Evolutionary conservation across 2,113 vertebrate genomes (phyloP).

Genomic region (Centropus bengalensis): DNA sequence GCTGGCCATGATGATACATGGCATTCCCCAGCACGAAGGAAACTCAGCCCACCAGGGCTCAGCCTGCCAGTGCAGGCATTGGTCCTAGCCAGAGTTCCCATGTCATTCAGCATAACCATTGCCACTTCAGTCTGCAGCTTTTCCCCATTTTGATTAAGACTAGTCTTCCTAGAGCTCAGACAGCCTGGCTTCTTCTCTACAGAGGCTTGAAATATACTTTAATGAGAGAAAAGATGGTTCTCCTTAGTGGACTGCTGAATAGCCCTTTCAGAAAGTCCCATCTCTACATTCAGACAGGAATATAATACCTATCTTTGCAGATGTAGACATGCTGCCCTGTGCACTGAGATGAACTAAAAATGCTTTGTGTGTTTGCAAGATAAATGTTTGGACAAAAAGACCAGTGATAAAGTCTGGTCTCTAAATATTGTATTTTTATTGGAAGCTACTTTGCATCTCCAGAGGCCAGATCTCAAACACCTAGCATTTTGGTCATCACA

Average conservation of each 20-base stretch:
- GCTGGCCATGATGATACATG: background rate
- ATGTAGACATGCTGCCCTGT: background rate
- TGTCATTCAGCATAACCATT: background rate
- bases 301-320: background rate
- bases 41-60: accelerated
- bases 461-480: background rate
- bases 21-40: background rate
- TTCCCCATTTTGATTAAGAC: background rate
- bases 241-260: background rate
- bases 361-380: background rate
- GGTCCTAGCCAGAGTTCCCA: background rate
- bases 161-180: background rate
- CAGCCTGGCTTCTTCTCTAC: background rate
- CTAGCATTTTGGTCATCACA: background rate
- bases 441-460: background rate
- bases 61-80: background rate
- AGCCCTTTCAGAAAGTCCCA: background rate
- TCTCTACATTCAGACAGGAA: background rate
- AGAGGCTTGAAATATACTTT: background rate
- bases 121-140: background rate
- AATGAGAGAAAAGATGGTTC: background rate
- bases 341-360: background rate
- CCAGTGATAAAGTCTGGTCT: background rate
- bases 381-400: background rate
- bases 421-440: background rate